These are phyloP conservation scores for Euphydryas editha DNA, from an alignment of 2,888 invertebrate species.

Conservation along the genomic window DNA sequence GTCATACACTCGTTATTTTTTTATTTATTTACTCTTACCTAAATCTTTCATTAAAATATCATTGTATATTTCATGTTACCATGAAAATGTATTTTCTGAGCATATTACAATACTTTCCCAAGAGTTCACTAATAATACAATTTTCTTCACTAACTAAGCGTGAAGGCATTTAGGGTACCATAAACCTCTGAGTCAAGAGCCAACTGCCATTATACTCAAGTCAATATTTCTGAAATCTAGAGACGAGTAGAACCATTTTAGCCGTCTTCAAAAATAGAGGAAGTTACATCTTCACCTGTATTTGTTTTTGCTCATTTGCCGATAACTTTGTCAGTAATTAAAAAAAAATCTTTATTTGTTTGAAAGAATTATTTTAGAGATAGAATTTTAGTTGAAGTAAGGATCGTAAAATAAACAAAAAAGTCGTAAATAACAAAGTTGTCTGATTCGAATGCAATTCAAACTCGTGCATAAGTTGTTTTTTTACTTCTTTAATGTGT, in stretches of 20 bases:
- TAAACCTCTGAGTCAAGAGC: neutral
- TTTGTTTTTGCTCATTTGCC: too few species aligned
- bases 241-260: neutral
- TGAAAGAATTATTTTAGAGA: too few species aligned
- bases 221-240: neutral
- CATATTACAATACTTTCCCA: neutral
- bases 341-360: too few species aligned
- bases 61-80: constrained; percentile 1
- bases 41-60: constrained; percentile 9
- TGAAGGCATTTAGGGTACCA: neutral
- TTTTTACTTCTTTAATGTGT: too few species aligned
- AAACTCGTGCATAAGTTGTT: too few species aligned
- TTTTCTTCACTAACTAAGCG: constrained; percentile 2
- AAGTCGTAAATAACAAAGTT: too few species aligned
- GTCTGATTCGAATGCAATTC: too few species aligned
- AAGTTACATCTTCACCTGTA: too few species aligned
- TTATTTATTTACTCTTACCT: neutral
- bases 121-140: constrained; percentile 1
- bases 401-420: too few species aligned
- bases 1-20: constrained; percentile 7
- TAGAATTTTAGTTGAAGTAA: too few species aligned
- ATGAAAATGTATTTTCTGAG: neutral
- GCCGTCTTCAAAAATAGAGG: too few species aligned
- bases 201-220: neutral
- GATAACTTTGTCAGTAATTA: too few species aligned